Percentiles rank a stretch among this genome's conserved stretches.
Conservation (phyloP, 2,888 invertebrate genomes). For the Drosophila austrosaltans region DNA sequence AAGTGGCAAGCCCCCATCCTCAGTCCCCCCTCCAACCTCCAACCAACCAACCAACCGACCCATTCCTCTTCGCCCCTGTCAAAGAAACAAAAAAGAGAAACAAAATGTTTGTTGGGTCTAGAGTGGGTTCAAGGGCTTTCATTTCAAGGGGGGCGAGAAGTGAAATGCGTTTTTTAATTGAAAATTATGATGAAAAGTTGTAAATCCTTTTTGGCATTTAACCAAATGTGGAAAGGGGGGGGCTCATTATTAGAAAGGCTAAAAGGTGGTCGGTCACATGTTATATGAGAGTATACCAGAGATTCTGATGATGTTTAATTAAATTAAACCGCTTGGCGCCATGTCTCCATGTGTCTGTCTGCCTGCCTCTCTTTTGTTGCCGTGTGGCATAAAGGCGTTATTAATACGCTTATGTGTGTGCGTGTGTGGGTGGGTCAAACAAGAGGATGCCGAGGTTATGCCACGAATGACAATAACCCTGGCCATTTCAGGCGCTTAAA, state of each 20-base stretch:
- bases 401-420: slow-evolving; percentile 70
- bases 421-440: slow-evolving; percentile 26
- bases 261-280: slow-evolving; percentile 72
- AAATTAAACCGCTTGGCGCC: slow-evolving; percentile 71
- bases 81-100: slow-evolving; percentile 49
- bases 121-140: background rate
- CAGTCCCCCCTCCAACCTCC: slow-evolving; percentile 24
- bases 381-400: slow-evolving; percentile 71
- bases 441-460: slow-evolving; percentile 61
- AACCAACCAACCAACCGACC: background rate
- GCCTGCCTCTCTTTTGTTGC: slow-evolving; percentile 48
- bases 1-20: slow-evolving; percentile 60
- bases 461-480: slow-evolving; percentile 25
- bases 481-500: slow-evolving; percentile 42
- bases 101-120: slow-evolving; percentile 44
- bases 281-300: slow-evolving; percentile 38
- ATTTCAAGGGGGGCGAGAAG: slow-evolving; percentile 12
- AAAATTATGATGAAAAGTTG: slow-evolving; percentile 79
- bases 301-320: slow-evolving; percentile 73
- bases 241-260: slow-evolving; percentile 65
- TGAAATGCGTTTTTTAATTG: slow-evolving; percentile 76
- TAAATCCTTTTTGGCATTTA: slow-evolving; percentile 65
- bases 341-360: slow-evolving; percentile 22
- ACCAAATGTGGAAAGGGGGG: slow-evolving; percentile 21
- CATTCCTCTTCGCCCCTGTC: too few relatives aligned